A percentile compares a stretch with the other conserved stretches of the same genome.
phyloP scores from a whole-genome alignment of 35 echinoderm and acorn worm genomes.

The Apostichopus californicus region DNA sequence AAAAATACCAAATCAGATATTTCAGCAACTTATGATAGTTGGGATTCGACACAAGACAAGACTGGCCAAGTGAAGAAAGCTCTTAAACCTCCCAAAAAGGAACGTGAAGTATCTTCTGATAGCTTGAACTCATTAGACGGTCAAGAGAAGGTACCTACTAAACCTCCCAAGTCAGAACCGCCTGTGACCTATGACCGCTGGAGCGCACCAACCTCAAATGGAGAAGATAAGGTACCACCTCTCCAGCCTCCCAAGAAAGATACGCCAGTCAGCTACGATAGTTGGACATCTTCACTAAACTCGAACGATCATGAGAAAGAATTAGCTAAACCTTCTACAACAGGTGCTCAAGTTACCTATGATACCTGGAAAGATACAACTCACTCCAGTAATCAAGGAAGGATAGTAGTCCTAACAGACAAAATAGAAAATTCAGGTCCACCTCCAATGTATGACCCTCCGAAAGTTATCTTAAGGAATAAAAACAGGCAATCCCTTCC shows the following conservation, averaged over 20 bases:
- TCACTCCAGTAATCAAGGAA: background rate
- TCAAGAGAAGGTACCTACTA: background rate
- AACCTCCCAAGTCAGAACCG: background rate
- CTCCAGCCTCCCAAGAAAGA: background rate
- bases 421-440: background rate
- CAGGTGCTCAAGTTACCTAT: background rate
- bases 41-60: background rate
- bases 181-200: background rate
- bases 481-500: slow-evolving; percentile 14
- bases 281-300: background rate
- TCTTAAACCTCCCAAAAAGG: background rate
- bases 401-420: background rate
- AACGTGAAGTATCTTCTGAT: background rate
- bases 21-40: background rate
- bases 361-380: background rate
- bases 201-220: background rate
- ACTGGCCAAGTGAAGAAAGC: background rate
- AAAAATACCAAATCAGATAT: too few relatives aligned
- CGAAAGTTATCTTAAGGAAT: slow-evolving; percentile 34
- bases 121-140: background rate
- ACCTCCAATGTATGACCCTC: background rate
- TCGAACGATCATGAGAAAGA: background rate
- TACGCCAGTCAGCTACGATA: background rate
- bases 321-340: background rate
- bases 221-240: background rate